Conservation (phyloP, 2,797 vertebrate genomes). For the Clarias pachynema region DNA sequence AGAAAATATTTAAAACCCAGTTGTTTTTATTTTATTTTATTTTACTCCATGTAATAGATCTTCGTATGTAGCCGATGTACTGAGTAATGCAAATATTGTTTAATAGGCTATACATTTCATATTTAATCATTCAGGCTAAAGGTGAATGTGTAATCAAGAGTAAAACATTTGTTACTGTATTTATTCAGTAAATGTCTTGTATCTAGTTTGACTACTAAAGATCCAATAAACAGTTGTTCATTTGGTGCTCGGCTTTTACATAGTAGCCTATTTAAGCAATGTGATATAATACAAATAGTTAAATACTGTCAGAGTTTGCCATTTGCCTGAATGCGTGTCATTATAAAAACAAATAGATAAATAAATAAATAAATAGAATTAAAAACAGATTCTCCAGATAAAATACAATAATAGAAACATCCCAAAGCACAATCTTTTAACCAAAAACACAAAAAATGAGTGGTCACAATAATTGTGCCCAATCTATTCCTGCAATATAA, state of each 20-base stretch:
- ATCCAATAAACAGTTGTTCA: not conserved
- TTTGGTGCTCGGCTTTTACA: not conserved
- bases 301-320: not conserved
- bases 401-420: not conserved
- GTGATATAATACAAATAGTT: not conserved
- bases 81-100: not conserved
- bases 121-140: not conserved
- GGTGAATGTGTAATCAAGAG: not conserved
- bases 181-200: not conserved
- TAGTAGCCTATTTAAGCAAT: not conserved
- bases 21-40: not conserved
- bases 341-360: not conserved
- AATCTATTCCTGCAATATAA: not conserved
- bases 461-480: not conserved
- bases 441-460: not conserved
- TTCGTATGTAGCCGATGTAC: not conserved
- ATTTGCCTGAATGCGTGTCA: too few relatives aligned
- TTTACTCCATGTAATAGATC: not conserved
- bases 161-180: not conserved
- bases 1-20: not conserved
- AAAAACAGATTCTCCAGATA: not conserved
- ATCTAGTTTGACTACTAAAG: not conserved
- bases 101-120: not conserved
- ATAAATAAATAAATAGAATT: not conserved
- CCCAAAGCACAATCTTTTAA: not conserved